Evolutionary conservation across 2,888 invertebrate genomes (phyloP).

Genomic region (Operophtera brumata): DNA sequence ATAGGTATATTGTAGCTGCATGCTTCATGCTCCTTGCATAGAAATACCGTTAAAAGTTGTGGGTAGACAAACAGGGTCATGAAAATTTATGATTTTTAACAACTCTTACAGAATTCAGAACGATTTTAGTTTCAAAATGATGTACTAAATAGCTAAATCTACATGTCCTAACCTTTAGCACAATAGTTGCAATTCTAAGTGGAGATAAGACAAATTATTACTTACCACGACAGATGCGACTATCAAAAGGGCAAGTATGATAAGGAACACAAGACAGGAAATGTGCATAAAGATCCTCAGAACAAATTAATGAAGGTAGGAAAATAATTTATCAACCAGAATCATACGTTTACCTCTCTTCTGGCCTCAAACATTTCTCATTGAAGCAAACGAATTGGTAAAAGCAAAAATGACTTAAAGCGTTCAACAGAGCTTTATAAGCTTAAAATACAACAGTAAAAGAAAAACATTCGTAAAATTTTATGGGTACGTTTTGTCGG

Average conservation of each 20-base stretch:
- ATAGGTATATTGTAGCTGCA: not conserved
- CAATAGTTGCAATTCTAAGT: not conserved
- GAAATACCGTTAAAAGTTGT: too few species aligned
- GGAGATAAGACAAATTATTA: not conserved
- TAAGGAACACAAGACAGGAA: slow-evolving; percentile 20
- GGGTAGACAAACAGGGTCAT: too few species aligned
- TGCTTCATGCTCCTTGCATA: not conserved
- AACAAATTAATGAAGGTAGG: slow-evolving; percentile 23
- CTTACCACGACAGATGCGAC: not conserved
- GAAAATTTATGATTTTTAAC: too few species aligned
- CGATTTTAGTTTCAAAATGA: too few species aligned
- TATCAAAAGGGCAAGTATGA: slow-evolving; percentile 36
- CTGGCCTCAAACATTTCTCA: not conserved
- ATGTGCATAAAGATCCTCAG: too few species aligned
- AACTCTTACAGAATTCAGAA: too few species aligned
- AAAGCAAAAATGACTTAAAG: not conserved
- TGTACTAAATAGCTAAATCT: not conserved
- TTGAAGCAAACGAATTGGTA: not conserved
- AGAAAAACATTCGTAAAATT: slow-evolving; percentile 5
- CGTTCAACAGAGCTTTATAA: not conserved
- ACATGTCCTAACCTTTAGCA: not conserved
- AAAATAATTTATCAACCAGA: not conserved
- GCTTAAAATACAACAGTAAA: not conserved
- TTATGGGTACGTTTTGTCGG: slow-evolving; percentile 1
- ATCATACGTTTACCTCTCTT: not conserved